Conservation (phyloP, 2,113 vertebrate species). For the Coryphaenoides rupestris region DNA sequence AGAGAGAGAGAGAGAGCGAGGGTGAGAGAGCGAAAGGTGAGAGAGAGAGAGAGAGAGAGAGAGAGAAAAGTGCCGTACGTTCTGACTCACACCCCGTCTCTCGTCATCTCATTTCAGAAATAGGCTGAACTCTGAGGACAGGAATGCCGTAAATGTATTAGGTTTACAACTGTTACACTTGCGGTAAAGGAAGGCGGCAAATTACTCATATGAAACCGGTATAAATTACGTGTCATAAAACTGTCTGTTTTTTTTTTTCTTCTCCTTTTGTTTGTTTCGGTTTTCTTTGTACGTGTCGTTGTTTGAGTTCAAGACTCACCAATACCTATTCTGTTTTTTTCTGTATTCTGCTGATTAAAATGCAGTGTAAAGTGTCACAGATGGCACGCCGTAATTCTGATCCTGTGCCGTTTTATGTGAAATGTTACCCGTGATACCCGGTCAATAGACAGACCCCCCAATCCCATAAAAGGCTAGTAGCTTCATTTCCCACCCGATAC, state of each 20-base stretch:
- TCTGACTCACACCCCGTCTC: slow-evolving; percentile 50
- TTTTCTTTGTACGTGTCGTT: background rate
- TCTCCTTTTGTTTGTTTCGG: background rate
- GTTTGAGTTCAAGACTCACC: background rate
- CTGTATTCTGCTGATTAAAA: slow-evolving; percentile 4
- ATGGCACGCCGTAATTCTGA: slow-evolving; percentile 72
- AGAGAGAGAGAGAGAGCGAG: background rate
- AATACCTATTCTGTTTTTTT: background rate
- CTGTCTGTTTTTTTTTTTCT: slow-evolving; percentile 33
- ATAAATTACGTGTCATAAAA: no score
- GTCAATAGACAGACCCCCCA: slow-evolving; percentile 52
- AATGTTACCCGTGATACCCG: slow-evolving; percentile 67
- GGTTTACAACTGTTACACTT: background rate
- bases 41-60: no score
- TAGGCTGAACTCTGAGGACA: slow-evolving; percentile 37
- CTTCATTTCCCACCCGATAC: slow-evolving; percentile 44
- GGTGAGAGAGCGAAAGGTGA: background rate
- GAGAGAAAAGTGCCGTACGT: slow-evolving; percentile 63
- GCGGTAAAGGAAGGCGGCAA: no score
- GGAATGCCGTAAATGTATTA: background rate
- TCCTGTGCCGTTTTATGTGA: slow-evolving; percentile 67
- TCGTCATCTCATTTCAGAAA: slow-evolving; percentile 28
- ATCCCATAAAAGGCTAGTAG: slow-evolving; percentile 64
- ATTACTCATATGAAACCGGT: no score
- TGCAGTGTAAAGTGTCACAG: slow-evolving; percentile 35